Base-by-base conservation (phyloP, 2,113 vertebrate genomes). In the Pseudorectes ferrugineus region DNA sequence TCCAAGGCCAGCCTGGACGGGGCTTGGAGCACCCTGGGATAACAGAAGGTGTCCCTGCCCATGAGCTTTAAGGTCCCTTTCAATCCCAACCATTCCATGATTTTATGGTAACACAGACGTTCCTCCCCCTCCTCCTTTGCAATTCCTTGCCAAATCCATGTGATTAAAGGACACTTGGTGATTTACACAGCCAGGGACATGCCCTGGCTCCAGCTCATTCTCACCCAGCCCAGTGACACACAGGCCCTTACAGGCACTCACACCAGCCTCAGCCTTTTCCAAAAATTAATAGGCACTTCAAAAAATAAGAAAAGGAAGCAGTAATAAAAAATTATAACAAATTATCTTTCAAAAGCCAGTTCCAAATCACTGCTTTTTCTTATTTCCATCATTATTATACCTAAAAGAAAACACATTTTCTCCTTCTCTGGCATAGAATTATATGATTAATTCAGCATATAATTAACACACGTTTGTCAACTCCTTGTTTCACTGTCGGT, bases 61-160 rank as follows among this genome's bases (percentile, higher is more conserved):
- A 38, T 5, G 63, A 28, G 23, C 40, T 78, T 54, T 40, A 40
- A 40, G 24, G 48, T 31, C 11, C 19, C 11, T 58, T 58, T 51
- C 36, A 57, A 36, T 11, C 17, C 25, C 26, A 63, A 48, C 3
- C 14, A 35, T 31, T 31, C 35, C 40, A 31, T 5, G 24, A 29
- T 46, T 40, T 77, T 7, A 20, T 45, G 23, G 0, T 7, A 42
- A 19, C 0, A 4, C 1, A 19, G 35, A 22, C 3, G 4, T 10
- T 91, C 45, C 20, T 33, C 25, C 11, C 45, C 6, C 14, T 38
- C 51, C 38, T 66, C 46, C 49, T 73, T 3, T n/a, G 12, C 43
- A 49, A 36, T 7, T 54, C 42, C 6, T 14, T 23, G 7, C 28
- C 5, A 63, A 81, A 88, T 24, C 10, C 58, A 17, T 12, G 12